Conservation (phyloP, 2,113 vertebrate genomes). For the Ceratotherium simum region DNA sequence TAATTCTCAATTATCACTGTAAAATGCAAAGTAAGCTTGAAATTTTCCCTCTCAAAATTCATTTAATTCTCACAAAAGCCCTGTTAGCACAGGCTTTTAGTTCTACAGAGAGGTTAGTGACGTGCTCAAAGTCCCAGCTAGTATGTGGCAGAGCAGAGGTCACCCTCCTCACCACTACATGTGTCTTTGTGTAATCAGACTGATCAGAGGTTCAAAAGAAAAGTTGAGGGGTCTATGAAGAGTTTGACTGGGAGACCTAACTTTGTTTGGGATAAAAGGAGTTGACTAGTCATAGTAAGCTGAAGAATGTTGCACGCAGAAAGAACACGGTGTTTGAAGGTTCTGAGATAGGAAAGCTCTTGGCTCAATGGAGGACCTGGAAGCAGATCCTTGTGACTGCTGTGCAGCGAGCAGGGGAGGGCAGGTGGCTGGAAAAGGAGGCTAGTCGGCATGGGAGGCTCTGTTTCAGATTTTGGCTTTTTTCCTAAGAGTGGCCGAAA, state of each 20-base stretch:
- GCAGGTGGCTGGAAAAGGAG: background rate
- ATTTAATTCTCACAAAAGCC: background rate
- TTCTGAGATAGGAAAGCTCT: background rate
- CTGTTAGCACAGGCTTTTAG: background rate
- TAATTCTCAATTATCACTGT: background rate
- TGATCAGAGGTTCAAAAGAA: background rate
- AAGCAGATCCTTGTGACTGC: background rate
- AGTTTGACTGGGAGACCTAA: background rate
- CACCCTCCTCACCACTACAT: rapidly evolving
- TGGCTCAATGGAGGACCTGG: background rate
- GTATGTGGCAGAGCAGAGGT: background rate
- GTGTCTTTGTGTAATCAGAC: background rate
- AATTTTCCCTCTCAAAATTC: background rate
- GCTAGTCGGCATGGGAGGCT: too few relatives aligned
- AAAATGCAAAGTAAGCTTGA: background rate
- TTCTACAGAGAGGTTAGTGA: background rate
- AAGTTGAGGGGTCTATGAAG: background rate
- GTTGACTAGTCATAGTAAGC: background rate
- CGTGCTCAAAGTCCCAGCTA: background rate
- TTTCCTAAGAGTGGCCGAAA: background rate
- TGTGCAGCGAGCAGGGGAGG: background rate
- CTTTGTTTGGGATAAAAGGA: background rate
- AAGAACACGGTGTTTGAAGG: background rate
- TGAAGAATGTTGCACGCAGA: background rate
- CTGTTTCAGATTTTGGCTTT: background rate